Evolutionary conservation across 2,888 invertebrate species (phyloP).

Genomic region (Brachypterus glaber): DNA sequence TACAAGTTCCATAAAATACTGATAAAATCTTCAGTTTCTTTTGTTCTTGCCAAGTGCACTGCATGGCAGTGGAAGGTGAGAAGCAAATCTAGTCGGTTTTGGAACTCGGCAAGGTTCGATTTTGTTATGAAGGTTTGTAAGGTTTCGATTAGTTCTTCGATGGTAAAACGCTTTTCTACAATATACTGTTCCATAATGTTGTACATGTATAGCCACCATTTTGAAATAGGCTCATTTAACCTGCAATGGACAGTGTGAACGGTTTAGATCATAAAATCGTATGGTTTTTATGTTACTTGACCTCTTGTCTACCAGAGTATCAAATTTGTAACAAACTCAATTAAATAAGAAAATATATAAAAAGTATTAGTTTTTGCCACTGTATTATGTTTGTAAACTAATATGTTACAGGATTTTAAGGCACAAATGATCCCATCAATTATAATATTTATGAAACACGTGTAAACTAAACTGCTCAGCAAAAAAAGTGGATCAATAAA

Average conservation of each 20-base stretch:
- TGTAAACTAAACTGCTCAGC: too few species aligned
- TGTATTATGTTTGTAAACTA: too few species aligned
- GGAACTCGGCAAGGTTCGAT: constrained; percentile 76
- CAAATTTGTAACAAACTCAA: too few species aligned
- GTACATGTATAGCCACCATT: constrained; percentile 89
- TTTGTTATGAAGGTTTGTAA: constrained; percentile 76
- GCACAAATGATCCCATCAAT: too few species aligned
- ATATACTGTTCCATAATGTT: constrained; percentile 58
- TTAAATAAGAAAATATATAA: too few species aligned
- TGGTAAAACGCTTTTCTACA: constrained; percentile 29
- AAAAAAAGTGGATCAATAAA: too few species aligned
- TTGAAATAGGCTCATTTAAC: constrained; percentile 58
- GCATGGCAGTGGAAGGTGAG: constrained; percentile 74
- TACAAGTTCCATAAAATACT: constrained; percentile 72
- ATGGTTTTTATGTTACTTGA: constrained; percentile 1
- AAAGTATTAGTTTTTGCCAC: too few species aligned
- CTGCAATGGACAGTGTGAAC: constrained; percentile 36
- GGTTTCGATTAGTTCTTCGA: constrained; percentile 45
- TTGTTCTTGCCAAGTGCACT: constrained; percentile 43
- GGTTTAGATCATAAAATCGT: not conserved
- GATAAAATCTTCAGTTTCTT: constrained; percentile 45
- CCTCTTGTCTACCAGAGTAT: constrained; percentile 3
- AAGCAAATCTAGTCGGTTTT: constrained; percentile 66
- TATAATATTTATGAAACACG: too few species aligned
- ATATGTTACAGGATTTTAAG: too few species aligned